These are phyloP conservation scores for Acromyrmex heyeri DNA, from an alignment of 1,140 invertebrate species.

Conservation along the genomic window DNA sequence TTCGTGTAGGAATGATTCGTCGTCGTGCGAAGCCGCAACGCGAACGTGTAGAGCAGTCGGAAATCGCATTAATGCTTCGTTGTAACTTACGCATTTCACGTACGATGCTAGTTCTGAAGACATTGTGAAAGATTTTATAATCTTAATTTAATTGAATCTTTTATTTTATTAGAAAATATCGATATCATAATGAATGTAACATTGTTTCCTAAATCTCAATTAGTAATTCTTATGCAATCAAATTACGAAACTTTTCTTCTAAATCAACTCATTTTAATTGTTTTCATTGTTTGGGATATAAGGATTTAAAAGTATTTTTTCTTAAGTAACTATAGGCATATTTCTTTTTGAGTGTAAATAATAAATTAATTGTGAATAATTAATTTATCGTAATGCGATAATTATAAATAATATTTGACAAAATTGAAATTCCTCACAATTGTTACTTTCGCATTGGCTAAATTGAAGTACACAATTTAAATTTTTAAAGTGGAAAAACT, in stretches of 20 bases:
- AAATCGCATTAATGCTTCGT: constrained; percentile 42
- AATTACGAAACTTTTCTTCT: neutral
- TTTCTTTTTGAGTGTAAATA: neutral
- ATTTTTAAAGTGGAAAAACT: neutral
- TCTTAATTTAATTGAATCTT: neutral
- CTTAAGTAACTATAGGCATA: neutral
- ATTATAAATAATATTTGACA: constrained; percentile 5
- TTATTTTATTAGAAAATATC: neutral
- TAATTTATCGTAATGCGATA: neutral
- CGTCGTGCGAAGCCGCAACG: constrained; percentile 29
- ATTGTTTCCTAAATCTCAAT: neutral
- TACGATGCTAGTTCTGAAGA: neutral
- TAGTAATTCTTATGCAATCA: neutral
- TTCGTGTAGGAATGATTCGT: constrained; percentile 58
- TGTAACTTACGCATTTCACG: constrained; percentile 16
- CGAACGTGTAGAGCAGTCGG: constrained; percentile 46
- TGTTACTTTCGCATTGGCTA: neutral
- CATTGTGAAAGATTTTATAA: constrained; percentile 16
- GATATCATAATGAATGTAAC: neutral
- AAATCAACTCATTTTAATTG: neutral
- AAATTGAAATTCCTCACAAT: neutral
- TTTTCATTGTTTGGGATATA: neutral
- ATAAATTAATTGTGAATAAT: neutral
- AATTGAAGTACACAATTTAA: neutral
- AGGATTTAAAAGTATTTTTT: neutral